Evolutionary conservation across 2,888 invertebrate genomes (phyloP).

Genomic region (Drosophila glabriapex): DNA sequence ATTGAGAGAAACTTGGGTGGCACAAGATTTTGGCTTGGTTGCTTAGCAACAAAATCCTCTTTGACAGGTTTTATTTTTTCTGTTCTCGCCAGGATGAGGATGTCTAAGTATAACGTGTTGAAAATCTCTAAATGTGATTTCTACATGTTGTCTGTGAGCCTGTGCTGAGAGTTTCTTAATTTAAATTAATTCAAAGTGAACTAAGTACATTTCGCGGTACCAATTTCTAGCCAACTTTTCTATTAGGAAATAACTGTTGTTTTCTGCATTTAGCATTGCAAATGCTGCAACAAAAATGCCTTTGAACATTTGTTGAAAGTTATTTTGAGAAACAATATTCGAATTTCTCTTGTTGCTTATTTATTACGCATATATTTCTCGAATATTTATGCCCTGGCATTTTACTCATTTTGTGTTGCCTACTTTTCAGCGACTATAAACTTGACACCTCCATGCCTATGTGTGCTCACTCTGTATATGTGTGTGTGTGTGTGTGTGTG

Average conservation of each 20-base stretch:
- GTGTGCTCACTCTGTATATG: neutral
- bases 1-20: neutral
- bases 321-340: neutral
- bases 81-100: slow-evolving; percentile 20
- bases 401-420: slow-evolving; percentile 60
- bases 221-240: neutral
- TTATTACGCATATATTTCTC: neutral
- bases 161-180: slow-evolving; percentile 23
- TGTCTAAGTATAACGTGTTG: slow-evolving; percentile 10
- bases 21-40: slow-evolving; percentile 32
- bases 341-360: slow-evolving; percentile 6
- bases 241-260: neutral
- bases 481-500: neutral
- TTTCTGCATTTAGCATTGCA: neutral
- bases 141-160: neutral
- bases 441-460: slow-evolving; percentile 60
- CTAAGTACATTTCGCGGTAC: neutral
- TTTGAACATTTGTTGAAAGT: neutral
- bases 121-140: slow-evolving; percentile 17
- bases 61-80: slow-evolving; percentile 54
- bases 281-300: neutral
- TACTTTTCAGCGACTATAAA: slow-evolving; percentile 73
- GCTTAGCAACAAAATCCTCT: slow-evolving; percentile 68
- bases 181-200: slow-evolving; percentile 18
- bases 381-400: slow-evolving; percentile 11